Evolutionary conservation across 2,888 invertebrate genomes (phyloP), one percentile per base, ranked within the genome.

Genomic region (Ophonus ardosiacus): DNA sequence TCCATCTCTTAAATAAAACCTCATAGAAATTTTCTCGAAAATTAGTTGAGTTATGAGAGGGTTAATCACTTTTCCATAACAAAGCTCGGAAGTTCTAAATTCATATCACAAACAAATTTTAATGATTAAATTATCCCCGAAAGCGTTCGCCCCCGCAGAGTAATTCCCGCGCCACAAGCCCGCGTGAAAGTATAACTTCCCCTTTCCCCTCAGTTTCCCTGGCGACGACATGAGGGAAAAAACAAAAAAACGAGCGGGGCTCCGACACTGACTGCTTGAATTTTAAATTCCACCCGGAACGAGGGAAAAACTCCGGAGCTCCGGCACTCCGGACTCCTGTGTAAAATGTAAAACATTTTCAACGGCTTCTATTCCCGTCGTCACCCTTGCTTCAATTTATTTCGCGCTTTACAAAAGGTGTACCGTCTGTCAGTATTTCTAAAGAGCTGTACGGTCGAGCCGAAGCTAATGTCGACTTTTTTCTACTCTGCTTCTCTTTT

Each of bases 321-420:
- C 65, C 71, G 43, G 78, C 56, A 65, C 74, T 65, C 78, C 84
- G 78, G 78, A 65, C 74, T 65, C 78, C 84, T 78, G 63, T 78
- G 84, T 84, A 84, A 84, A 84, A 84, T 84, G 84, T 84, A 84
- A 84, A 84, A 84, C 84, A 84, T 84, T 84, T 78, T 63, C 78
- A 76, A 76, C 65, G 76, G 84, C 78, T 65, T 76, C 78, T 83
- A 57, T 76, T 61, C 40, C 78, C 63, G 78, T 84, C 84, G 84
- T 84, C 84, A 84, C 84, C 84, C 78, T 84, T 84, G 84, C 84
- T 84, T 65, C 84, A 84, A 84, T 84, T 84, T 84, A 84, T 84
- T 84, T 84, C 78, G 78, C 84, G 76, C 83, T 84, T 78, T 78
- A 84, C 78, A 84, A 84, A 84, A 84, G 84, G 65, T 78, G 61